Evolutionary conservation across 2,797 vertebrate species (phyloP), one percentile per base, ranked within the genome.

Genomic region (Myiotriccus ornatus): DNA sequence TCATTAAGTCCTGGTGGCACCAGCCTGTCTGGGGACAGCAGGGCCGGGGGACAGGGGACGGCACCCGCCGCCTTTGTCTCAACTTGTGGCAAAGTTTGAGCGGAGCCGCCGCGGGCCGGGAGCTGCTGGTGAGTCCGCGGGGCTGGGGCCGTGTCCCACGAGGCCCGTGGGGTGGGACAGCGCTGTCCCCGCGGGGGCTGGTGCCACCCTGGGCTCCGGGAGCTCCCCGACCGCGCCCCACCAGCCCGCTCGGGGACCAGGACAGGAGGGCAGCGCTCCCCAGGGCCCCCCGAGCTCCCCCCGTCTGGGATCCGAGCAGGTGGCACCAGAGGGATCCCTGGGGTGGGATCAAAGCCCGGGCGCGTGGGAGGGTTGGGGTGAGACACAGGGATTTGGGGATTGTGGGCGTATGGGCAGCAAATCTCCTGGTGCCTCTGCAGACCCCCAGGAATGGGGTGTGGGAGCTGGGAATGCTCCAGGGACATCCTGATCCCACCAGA

Each of bases 1-100:
- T 87, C 92, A 87, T 90, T 93, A 93, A 87, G 50, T 46, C 50
- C 55, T 9, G 56, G 67, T 93, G 92, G 83, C 92, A 90, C 92
- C 87, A 87, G 78, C 32, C 78, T 93, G 92, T 83, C 83, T 93
- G 92, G 71, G 82, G 80, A 67, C 74, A 69, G 86, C 39, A 7
- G 65, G 78, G 84, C 64, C 46, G 9, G 77, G 84, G 90, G 75
- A 80, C 60, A 16, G 60, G 84, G 90, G 81, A 68, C 55, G 17
- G 60, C 34, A 49, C 64, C 50, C 32, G 30, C 70, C 15, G 77
- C 73, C 79, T 92, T 92, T 87, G 90, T 92, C 84, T 92, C 78
- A 71, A 73, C 84, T 83, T 37, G 22, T 17, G 90, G 23, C 41
- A 37, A 83, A 91, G 84, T 83, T 83, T 43, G 59, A 37, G 59